Conservation (phyloP, 2,797 vertebrate genomes). For the Melanotaenia maccullochi region DNA sequence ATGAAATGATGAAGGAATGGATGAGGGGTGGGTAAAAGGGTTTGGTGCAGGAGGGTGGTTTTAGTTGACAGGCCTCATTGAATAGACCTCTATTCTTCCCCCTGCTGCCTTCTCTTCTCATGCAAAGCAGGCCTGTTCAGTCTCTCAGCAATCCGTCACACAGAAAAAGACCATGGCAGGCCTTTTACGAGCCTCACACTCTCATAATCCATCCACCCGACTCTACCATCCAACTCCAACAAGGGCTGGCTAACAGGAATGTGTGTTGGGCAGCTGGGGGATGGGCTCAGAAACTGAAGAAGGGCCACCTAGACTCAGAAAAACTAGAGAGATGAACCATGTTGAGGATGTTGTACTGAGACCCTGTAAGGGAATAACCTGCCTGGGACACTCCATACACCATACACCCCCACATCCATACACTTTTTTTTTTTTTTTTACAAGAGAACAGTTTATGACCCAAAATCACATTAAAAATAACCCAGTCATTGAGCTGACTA, state of each 20-base stretch:
- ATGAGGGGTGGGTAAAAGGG: slow-evolving; percentile 75
- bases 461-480: too few species aligned
- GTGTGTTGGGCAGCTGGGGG: slow-evolving; percentile 65
- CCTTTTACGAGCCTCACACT: slow-evolving; percentile 86
- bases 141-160: slow-evolving; percentile 87
- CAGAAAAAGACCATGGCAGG: slow-evolving; percentile 87
- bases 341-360: slow-evolving; percentile 37
- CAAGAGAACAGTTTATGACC: too few species aligned
- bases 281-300: slow-evolving; percentile 68
- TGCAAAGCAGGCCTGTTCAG: slow-evolving; percentile 85
- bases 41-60: slow-evolving; percentile 71
- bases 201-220: slow-evolving; percentile 81
- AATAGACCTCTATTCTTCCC: slow-evolving; percentile 85
- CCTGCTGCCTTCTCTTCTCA: slow-evolving; percentile 83
- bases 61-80: slow-evolving; percentile 83
- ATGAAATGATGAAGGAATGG: slow-evolving; percentile 73
- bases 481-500: too few species aligned
- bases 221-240: slow-evolving; percentile 81
- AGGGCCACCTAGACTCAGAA: slow-evolving; percentile 81
- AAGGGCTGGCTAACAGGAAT: slow-evolving; percentile 74
- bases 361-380: neutral
- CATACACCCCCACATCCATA: neutral
- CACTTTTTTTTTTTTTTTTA: neutral
- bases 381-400: neutral
- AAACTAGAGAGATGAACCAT: slow-evolving; percentile 67